phyloP scores from a whole-genome alignment of 2,797 vertebrate genomes.

The Halcyon smyrnensis region DNA sequence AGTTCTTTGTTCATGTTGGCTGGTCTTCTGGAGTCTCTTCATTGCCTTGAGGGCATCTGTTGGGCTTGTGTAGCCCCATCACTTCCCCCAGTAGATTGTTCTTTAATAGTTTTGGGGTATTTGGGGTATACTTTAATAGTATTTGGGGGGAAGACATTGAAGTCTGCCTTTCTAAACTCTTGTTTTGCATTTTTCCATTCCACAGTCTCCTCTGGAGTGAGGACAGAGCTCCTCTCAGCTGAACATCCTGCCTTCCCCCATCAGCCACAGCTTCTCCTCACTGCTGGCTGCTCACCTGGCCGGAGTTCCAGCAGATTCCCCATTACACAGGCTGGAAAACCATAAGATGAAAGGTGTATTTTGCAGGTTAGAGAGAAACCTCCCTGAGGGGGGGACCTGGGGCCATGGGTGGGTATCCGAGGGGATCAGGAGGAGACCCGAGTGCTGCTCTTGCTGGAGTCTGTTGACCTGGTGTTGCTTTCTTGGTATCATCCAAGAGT shows the following conservation, averaged over 20 bases:
- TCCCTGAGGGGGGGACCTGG: rapidly evolving
- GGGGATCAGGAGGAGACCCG: no score
- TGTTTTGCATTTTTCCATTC: not conserved
- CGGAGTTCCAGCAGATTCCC: not conserved
- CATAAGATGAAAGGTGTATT: not conserved
- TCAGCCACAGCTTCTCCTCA: not conserved
- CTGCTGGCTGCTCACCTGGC: not conserved
- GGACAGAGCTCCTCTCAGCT: not conserved
- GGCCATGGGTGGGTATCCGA: no score
- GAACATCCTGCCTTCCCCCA: not conserved
- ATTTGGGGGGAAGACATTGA: rapidly evolving
- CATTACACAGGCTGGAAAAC: not conserved
- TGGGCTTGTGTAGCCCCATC: not conserved
- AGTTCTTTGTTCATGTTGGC: no score
- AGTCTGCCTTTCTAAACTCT: not conserved
- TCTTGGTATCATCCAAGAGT: rapidly evolving
- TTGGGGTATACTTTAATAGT: no score
- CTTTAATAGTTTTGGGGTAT: not conserved
- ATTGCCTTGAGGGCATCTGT: rapidly evolving
- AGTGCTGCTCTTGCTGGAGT: no score
- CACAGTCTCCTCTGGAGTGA: not conserved
- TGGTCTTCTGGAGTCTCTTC: not conserved
- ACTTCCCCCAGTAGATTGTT: rapidly evolving
- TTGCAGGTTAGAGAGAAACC: not conserved
- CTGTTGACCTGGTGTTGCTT: not conserved